Evolutionary conservation across 2,113 vertebrate genomes (phyloP), one percentile per base, ranked within the genome.

Genomic region (Bostrychus sinensis): DNA sequence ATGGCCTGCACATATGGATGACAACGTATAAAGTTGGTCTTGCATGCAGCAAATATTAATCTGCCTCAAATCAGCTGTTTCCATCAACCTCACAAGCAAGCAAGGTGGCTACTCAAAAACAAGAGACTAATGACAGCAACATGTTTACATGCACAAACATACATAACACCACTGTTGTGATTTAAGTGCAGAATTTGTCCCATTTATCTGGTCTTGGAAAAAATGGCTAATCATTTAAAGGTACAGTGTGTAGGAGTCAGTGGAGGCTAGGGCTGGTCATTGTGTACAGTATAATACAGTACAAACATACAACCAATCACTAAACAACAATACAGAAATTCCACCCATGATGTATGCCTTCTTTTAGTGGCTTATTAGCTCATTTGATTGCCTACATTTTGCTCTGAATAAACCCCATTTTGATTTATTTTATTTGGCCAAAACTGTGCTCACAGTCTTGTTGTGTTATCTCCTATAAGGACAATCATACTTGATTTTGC

Each of bases 131-230:
- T 61, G 64, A 54, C 69, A 78, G 75, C 46, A 68, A 73, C 56
- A 64, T 76, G 77, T 88, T 89, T 70, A 82, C 78, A 79, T 62
- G 75, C 73, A 85, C 69, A 55, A 53, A 62, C 73, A 53, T 3
- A 54, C 19, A 42, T 28, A 41, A 50, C 26, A 51, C 25, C 61
- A 19, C 22, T 43, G 34, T 38, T 62, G 20, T 62, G 12, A 13
- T 45, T 14, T 6, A 48, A 20, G 22, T 14, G 22, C 9, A 14
- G 23, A 50, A 51, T 7, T 11, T 48, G 48, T n/a, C 48, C 16
- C 13, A 51, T 17, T 26, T 30, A 3, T 30, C 28, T 30, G 28
- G 7, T 7, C 4, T 32, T 32, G 5, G 30, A 7, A 32, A 32
- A 1, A 32, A n/a, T n/a, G 30, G 30, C 5, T 32, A 7, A 32